Evolutionary conservation across 1,140 invertebrate species (phyloP).

Genomic region (Dendroctonus ponderosae): DNA sequence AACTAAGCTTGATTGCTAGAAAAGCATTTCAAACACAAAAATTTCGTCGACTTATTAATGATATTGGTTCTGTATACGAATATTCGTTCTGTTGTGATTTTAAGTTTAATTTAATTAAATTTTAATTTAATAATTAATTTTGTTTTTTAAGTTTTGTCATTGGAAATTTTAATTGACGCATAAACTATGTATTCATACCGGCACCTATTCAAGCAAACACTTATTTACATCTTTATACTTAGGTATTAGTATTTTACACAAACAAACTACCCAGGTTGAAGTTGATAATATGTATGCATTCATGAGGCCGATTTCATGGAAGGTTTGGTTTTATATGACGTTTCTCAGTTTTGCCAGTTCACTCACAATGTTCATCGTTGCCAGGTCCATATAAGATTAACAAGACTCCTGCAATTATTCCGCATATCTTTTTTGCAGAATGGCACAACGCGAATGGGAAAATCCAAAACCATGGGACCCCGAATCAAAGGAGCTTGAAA

Average conservation of each 20-base stretch:
- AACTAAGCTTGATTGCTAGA: too few species aligned
- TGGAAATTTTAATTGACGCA: too few species aligned
- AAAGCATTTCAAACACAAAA: too few species aligned
- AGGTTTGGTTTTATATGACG: constrained; percentile 40
- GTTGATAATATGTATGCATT: constrained; percentile 31
- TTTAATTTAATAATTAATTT: too few species aligned
- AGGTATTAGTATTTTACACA: constrained; percentile 30
- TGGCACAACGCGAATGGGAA: constrained; percentile 84
- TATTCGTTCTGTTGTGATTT: too few species aligned
- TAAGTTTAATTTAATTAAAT: too few species aligned
- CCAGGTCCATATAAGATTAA: constrained; percentile 26
- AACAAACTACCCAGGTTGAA: constrained; percentile 16
- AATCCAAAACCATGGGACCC: constrained; percentile 82
- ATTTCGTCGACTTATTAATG: too few species aligned
- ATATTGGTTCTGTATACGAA: too few species aligned
- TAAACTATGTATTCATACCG: background rate
- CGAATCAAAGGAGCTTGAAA: constrained; percentile 75
- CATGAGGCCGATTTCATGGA: constrained; percentile 29
- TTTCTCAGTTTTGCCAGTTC: constrained; percentile 83
- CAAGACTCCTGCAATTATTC: too few species aligned
- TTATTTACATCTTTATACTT: background rate
- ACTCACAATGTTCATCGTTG: constrained; percentile 70
- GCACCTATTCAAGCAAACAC: background rate
- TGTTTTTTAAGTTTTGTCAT: too few species aligned
- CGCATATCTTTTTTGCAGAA: constrained; percentile 53